phyloP scores from a whole-genome alignment of 2,797 vertebrate genomes.

The Halcyon leucocephala region DNA sequence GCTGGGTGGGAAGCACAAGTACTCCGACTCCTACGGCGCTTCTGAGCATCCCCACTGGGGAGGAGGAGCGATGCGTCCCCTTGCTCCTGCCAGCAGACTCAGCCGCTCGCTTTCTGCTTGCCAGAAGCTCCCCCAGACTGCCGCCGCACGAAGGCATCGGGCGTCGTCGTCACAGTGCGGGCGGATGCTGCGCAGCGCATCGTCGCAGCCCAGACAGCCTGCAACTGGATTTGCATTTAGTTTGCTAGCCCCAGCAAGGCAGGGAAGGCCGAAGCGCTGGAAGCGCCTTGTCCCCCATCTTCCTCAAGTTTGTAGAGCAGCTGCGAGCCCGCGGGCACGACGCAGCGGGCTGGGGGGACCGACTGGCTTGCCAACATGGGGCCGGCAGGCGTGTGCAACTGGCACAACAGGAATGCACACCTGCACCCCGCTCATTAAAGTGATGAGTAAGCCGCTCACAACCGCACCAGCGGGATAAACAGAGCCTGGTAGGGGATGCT shows the following conservation, averaged over 20 bases:
- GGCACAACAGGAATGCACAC: conserved; percentile 14
- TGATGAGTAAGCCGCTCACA: neutral
- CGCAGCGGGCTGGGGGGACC: neutral
- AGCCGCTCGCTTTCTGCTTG: neutral
- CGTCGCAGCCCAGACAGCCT: neutral
- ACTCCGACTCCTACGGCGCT: neutral
- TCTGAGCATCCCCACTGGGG: neutral
- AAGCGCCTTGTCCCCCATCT: neutral
- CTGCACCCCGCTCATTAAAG: neutral
- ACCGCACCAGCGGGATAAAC: neutral
- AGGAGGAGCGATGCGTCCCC: neutral
- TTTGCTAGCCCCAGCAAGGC: neutral
- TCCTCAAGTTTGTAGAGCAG: neutral
- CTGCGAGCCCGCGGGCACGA: neutral
- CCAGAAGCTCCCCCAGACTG: neutral
- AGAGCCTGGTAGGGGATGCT: neutral
- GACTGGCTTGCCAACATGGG: neutral
- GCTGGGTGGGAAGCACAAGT: neutral
- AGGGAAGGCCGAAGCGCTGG: neutral
- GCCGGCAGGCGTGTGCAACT: neutral
- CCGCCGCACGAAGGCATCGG: neutral
- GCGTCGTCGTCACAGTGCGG: neutral
- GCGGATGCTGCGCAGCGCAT: neutral
- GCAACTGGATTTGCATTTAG: neutral
- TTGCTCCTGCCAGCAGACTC: neutral